phyloP scores from a whole-genome alignment of 2,113 vertebrate species.

The Anoplopoma fimbria region DNA sequence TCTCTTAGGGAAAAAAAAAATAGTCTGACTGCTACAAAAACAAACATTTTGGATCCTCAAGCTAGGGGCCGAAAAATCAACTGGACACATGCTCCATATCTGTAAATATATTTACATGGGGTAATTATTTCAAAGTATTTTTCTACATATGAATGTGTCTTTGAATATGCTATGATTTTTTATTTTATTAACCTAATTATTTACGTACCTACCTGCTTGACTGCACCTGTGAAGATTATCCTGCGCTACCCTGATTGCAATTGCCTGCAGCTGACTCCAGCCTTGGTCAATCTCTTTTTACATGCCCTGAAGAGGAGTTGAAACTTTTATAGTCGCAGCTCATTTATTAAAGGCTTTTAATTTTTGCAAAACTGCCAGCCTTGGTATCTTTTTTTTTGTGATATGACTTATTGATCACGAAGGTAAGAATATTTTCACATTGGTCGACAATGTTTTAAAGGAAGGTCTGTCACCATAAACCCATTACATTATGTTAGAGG shows the following conservation, averaged over 20 bases:
- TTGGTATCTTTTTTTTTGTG: not conserved
- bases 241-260: too few species aligned
- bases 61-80: too few species aligned
- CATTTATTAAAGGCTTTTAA: not conserved
- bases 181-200: not conserved
- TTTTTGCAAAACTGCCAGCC: not conserved
- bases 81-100: too few species aligned
- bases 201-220: not conserved
- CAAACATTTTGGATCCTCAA: too few species aligned
- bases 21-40: too few species aligned
- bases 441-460: not conserved
- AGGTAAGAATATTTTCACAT: not conserved
- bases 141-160: not conserved
- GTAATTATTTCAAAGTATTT: not conserved
- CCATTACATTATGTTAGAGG: too few species aligned
- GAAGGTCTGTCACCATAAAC: not conserved
- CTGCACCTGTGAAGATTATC: not conserved
- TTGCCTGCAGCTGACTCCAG: too few species aligned
- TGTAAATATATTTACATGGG: too few species aligned
- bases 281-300: too few species aligned
- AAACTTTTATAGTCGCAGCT: not conserved
- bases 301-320: not conserved
- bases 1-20: too few species aligned
- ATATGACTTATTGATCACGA: too few species aligned
- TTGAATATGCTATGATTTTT: not conserved